Percentiles rank a stretch among this genome's conserved stretches.
Conservation (phyloP, 2,888 invertebrate genomes). For the Hirtodrosophila alboralis region DNA sequence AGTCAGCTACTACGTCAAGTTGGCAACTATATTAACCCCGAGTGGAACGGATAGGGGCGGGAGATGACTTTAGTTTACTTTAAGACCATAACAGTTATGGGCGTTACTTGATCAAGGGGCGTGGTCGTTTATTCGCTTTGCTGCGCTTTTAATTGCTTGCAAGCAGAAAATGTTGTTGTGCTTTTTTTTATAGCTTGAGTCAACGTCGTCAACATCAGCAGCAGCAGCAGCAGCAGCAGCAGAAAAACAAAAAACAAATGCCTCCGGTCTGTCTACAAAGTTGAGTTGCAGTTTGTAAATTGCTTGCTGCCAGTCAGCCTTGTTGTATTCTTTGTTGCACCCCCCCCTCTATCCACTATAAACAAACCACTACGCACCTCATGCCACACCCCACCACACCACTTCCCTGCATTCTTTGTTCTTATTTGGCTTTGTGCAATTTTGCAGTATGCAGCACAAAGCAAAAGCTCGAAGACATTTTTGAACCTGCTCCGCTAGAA, state of each 20-base stretch:
- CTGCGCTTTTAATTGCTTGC: conserved; percentile 78
- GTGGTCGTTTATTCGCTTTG: conserved; percentile 65
- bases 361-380: too few relatives aligned
- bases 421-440: conserved; percentile 65
- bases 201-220: conserved; percentile 23
- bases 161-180: conserved; percentile 46
- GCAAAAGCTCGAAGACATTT: conserved; percentile 43
- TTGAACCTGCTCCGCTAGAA: conserved; percentile 7
- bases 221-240: conserved; percentile 21
- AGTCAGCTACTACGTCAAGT: conserved; percentile 75
- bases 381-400: background rate
- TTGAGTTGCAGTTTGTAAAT: conserved; percentile 73
- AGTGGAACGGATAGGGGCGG: background rate
- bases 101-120: conserved; percentile 60
- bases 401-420: conserved; percentile 55
- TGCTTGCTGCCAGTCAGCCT: conserved; percentile 47
- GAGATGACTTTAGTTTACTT: conserved; percentile 51
- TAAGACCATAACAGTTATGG: conserved; percentile 51
- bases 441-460: conserved; percentile 54
- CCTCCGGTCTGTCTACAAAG: conserved; percentile 75
- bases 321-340: conserved; percentile 26
- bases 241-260: conserved; percentile 41
- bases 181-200: conserved; percentile 70
- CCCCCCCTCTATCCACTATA: background rate
- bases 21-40: conserved; percentile 51